Base-by-base conservation (phyloP, 2,113 vertebrate genomes). In the Columbina picui region DNA sequence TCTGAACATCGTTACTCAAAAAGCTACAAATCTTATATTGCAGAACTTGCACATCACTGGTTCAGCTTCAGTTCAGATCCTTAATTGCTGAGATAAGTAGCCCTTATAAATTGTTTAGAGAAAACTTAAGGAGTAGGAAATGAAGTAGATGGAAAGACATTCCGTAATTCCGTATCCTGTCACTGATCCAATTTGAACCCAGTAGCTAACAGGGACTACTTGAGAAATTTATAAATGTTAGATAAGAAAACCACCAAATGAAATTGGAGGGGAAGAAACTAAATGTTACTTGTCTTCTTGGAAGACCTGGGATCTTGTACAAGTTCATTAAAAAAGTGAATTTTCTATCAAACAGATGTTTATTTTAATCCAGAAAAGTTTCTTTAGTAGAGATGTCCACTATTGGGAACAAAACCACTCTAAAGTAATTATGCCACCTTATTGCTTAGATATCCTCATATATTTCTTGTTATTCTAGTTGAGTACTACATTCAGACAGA, bases 401-500 rank as follows among this genome's bases (percentile, higher is more conserved):
- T 39, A 26, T 34, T 68, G 70, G 78, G 93, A 94, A 47, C 50
- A 91, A 93, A 96, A 59, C 61, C 63, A 41, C 59, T 96, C 92
- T 64, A 45, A 83, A 95, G 93, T 73, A 88, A 97, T 97, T 87
- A 61, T 90, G 65, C 95, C 43, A 83, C 80, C 87, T 96, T 96
- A 96, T 95, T 77, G 83, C 96, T 96, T 94, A 79, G 95, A 96
- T 96, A 98, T 97, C 98, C 98, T 97, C 97, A 96, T 98, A 95
- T 98, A 98, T 99, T 99, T 98, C 99, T 99, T 99, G 99, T 99
- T 99, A 99, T 99, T 99, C 99, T 98, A 98, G 97, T 98, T 98
- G 98, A 99, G 99, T 99, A 97, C 98, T 98, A 96, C 98, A 98
- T 99, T 99, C 99, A 99, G 99, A 98, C 99, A 98, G 98, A 98